Base-by-base conservation (phyloP, 2,888 invertebrate genomes). In the Matsumyia berberina region DNA sequence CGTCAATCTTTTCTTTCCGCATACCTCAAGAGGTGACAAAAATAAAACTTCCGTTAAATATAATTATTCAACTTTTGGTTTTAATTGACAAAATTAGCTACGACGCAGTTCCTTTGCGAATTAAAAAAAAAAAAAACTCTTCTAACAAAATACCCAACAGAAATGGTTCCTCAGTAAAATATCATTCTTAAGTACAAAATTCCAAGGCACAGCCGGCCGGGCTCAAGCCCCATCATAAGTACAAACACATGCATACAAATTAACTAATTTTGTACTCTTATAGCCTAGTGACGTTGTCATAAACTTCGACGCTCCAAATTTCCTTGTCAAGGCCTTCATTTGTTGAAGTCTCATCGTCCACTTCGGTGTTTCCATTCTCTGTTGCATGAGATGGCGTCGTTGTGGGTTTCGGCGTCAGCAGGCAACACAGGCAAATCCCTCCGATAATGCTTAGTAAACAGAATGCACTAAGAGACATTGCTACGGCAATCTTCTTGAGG, bases 391-490 rank as follows among this genome's bases (percentile, higher is more conserved):
- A 62, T 8, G 44, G 35, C 5, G 73, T 3, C 5, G 73, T 3
- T 11, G 42, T 11, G 2, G 78, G 35, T 15, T 42, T 57, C 2
- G 90, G 90, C 6, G 91, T 89, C 2, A 89, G 86, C 5, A 91
- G 86, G 29, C 89, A 83, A 49, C 90, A 90, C 8, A 90, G 89
- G 70, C 90, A 90, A 53, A 91, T 88, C 33, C 92, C 92, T 1
- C 91, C 92, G 24, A 91, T 81, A 37, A 91, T 88, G 76, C 90
- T 90, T 4, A 91, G 87, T 5, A 88, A 83, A 31, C 90, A 89
- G 51, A 91, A 92, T 8, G 90, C 89, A 58, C 89, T 90, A 37
- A 92, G 86, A 5, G 92, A 91, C 37, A 92, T 86, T 1, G 92
- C 90, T 0, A 89, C 88, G 76, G 91, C 89, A 83, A 90, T 88